Base-by-base conservation (phyloP, 1,140 invertebrate species). In the Heliconius hewitsoni region DNA sequence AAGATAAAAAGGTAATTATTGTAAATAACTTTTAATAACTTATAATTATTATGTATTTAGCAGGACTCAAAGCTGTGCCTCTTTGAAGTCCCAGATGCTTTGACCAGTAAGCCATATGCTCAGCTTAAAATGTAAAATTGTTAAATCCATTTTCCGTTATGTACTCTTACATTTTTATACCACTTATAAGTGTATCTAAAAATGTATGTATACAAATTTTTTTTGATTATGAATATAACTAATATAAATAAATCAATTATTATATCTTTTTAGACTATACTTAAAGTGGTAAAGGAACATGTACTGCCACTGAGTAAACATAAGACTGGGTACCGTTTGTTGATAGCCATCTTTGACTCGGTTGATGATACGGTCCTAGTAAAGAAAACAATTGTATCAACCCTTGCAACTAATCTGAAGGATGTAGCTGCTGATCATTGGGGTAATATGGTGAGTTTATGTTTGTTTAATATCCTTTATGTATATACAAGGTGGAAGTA, bases 321-420 rank as follows among this genome's bases (percentile, higher is more conserved):
- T 82, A 98, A 99, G 91, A 96, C 98, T 87, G 98, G 98, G 0
- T 97, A 98, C 89, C 92, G 98, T 27, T 96, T 98, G 11, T 90
- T 99, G 46, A 94, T 99, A 76, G 96, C 97, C 1, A 95, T 99
- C 71, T 96, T 99, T 82, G 98, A 99, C 90, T 95, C 96, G n/a
- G 96, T 98, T 1, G 99, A 99, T 93, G 98, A 99, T 86, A 99
- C 98, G 3, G 97, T 98, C 72, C 93, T 99, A 1, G 95, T 99
- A 30, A 97, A 97, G 83, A 99, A 99, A 94, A 96, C 96, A 18
- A 96, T 98, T 70, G 93, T 98, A 27, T 93, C 97, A 74, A 97
- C 98, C 86, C 91, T 99, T 72, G 92, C 97, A 39, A 96, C 95
- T 9, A 96, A 97, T 87, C 85, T 98, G 1, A 95, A 96, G 66